Percentiles rank a stretch among this genome's conserved stretches.
These are phyloP conservation scores for Arrhamphus sclerolepis DNA, from an alignment of 2,797 vertebrate genomes.

Conservation along the genomic window DNA sequence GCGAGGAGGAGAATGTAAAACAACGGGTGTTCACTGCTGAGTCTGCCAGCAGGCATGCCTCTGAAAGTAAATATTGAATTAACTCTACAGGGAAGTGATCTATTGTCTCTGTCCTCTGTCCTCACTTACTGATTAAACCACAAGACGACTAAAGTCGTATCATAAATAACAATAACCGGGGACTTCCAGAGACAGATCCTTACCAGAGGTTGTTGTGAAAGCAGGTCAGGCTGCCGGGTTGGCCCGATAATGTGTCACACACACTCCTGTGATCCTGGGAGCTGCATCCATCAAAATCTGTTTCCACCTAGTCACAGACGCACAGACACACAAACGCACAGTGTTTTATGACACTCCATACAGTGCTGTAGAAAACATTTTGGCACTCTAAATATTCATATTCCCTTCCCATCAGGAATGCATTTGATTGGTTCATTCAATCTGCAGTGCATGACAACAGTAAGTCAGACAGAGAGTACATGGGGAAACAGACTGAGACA, in stretches of 20 bases:
- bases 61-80: not conserved
- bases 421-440: not conserved
- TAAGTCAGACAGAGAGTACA: not conserved
- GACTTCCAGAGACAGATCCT: constrained; percentile 21
- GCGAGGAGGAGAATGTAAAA: constrained; percentile 22
- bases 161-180: not conserved
- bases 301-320: constrained; percentile 57
- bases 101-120: not conserved
- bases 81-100: not conserved
- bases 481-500: not conserved
- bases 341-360: not conserved
- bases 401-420: not conserved
- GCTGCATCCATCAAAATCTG: constrained; percentile 27
- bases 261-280: constrained; percentile 38
- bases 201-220: constrained; percentile 71
- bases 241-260: constrained; percentile 22
- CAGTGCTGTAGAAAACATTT: not conserved
- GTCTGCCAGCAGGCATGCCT: not conserved
- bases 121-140: constrained; percentile 22
- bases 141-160: constrained; percentile 4
- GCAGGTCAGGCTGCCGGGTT: constrained; percentile 44
- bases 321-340: constrained; percentile 6
- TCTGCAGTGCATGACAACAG: not conserved
- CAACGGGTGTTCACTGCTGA: not conserved
- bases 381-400: not conserved